Conservation (phyloP, 1,140 invertebrate genomes). For the Trinorchestia longiramus region DNA sequence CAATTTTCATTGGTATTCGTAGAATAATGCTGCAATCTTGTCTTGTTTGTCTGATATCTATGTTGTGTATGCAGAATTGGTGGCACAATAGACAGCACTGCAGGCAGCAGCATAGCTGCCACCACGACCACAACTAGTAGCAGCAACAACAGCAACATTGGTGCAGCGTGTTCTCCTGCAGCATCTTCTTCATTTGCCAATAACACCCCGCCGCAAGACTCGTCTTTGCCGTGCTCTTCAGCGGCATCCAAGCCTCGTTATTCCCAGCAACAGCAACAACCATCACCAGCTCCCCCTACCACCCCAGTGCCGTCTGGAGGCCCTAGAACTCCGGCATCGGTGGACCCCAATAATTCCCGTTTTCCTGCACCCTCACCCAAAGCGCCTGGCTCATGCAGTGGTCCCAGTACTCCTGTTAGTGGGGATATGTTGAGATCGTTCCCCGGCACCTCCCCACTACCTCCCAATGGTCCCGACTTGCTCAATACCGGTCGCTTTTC, state of each 20-base stretch:
- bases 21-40: neutral
- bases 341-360: constrained; percentile 66
- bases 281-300: constrained; percentile 55
- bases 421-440: constrained; percentile 81
- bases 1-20: neutral
- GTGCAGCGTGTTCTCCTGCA: constrained; percentile 1
- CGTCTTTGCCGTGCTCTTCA: constrained; percentile 21
- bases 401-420: constrained; percentile 68
- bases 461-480: constrained; percentile 50
- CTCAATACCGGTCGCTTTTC: constrained; percentile 33
- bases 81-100: constrained; percentile 34
- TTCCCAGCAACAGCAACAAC: constrained; percentile 58
- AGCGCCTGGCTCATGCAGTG: constrained; percentile 80
- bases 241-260: constrained; percentile 58
- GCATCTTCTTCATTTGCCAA: constrained; percentile 39
- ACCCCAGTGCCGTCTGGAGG: constrained; percentile 62
- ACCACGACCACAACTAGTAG: constrained; percentile 57
- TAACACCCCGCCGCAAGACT: constrained; percentile 44
- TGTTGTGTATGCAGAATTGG: constrained; percentile 3
- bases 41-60: neutral
- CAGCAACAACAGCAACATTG: constrained; percentile 53
- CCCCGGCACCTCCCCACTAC: constrained; percentile 64
- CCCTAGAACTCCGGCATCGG: constrained; percentile 62
- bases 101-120: constrained; percentile 17
- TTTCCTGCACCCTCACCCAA: constrained; percentile 86